These are phyloP conservation scores for Tauraco erythrolophus DNA, from an alignment of 2,113 vertebrate genomes.

Conservation along the genomic window DNA sequence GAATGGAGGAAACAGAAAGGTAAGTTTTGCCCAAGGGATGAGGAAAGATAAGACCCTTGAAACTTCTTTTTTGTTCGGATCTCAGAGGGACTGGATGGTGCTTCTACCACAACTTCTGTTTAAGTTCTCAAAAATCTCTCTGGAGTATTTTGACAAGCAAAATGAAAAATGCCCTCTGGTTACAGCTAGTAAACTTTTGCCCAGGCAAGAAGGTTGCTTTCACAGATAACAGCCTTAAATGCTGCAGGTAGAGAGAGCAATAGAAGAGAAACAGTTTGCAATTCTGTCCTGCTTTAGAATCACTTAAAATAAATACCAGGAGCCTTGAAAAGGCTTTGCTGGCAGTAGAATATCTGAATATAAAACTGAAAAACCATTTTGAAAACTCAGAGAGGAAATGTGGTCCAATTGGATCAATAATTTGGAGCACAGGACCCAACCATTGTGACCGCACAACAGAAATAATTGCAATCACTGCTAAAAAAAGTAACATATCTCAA, in stretches of 20 bases:
- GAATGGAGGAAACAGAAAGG: background rate
- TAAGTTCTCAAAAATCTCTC: background rate
- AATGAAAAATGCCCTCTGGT: background rate
- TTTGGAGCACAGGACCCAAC: conserved; percentile 35
- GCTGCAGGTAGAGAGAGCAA: background rate
- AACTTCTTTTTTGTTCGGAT: background rate
- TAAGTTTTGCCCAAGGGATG: background rate
- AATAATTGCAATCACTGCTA: conserved; percentile 63
- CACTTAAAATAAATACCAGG: conserved; percentile 31
- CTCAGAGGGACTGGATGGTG: background rate
- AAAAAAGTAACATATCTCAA: conserved; percentile 50
- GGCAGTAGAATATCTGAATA: background rate
- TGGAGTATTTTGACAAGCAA: background rate
- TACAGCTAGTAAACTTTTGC: background rate
- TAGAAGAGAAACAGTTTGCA: background rate
- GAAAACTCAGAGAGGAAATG: conserved; percentile 47
- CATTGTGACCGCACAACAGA: conserved; percentile 64
- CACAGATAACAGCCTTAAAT: background rate
- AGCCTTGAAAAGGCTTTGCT: conserved; percentile 40
- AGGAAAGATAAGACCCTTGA: background rate
- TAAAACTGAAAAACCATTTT: conserved; percentile 33
- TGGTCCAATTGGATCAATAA: conserved; percentile 65
- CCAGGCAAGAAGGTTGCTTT: background rate
- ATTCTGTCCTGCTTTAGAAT: background rate
- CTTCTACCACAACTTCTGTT: background rate